These are phyloP conservation scores for Aplysina aerophoba DNA, from an alignment of 37 sponge, comb jelly and placozoan species.

Conservation along the genomic window DNA sequence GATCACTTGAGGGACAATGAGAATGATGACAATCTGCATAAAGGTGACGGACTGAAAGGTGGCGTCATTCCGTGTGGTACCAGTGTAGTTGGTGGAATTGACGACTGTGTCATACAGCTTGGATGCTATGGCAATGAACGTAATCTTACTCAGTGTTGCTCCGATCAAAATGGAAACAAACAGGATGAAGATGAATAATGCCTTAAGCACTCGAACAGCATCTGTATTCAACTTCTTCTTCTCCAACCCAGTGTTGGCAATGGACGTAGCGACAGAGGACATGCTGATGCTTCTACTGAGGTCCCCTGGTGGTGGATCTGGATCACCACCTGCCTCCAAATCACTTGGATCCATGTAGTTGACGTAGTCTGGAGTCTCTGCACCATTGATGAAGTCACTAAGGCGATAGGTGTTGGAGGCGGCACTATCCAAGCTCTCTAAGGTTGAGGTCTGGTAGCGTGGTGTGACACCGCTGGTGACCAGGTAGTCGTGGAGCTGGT, in stretches of 20 bases:
- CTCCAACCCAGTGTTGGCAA: background rate
- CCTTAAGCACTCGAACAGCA: conserved; percentile 15
- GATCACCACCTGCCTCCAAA: too few species aligned
- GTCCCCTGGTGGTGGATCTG: too few species aligned
- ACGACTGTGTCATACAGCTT: conserved; percentile 21
- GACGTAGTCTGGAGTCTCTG: too few species aligned
- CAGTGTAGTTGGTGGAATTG: background rate
- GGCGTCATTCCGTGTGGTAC: background rate
- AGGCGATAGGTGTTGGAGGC: too few species aligned
- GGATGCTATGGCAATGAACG: conserved; percentile 58
- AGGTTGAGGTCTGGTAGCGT: too few species aligned
- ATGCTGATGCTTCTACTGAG: conserved; percentile 4
- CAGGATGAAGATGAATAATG: conserved; percentile 36
- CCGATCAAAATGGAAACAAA: conserved; percentile 38
- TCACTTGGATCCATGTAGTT: too few species aligned
- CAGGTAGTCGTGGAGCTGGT: too few species aligned
- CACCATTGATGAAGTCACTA: too few species aligned
- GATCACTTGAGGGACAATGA: conserved; percentile 73
- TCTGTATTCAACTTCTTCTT: background rate
- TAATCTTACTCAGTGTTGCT: conserved; percentile 64
- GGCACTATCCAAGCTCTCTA: too few species aligned
- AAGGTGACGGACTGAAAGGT: conserved; percentile 11
- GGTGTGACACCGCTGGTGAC: too few species aligned
- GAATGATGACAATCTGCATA: conserved; percentile 58
- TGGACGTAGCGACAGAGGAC: background rate